phyloP scores from a whole-genome alignment of 1,140 invertebrate species.

The Drosophila kanapiae region DNA sequence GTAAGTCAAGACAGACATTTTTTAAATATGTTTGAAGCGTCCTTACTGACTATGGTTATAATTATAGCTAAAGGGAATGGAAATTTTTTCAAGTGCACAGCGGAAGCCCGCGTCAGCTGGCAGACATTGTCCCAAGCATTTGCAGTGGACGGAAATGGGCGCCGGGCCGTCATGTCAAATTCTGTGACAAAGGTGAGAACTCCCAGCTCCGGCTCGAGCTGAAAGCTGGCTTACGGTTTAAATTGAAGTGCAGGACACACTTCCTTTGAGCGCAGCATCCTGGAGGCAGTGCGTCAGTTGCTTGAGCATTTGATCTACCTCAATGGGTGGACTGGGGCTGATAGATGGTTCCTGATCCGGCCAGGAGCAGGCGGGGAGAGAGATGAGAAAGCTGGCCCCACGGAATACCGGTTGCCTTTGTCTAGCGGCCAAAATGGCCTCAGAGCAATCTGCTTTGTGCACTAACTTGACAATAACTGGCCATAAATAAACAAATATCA shows the following conservation, averaged over 20 bases:
- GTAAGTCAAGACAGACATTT: not conserved
- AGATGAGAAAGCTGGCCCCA: not conserved
- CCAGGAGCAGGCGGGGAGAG: not conserved
- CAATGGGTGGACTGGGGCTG: conserved; percentile 28
- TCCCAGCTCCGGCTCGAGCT: conserved; percentile 18
- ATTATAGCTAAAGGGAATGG: not conserved
- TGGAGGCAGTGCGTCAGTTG: conserved; percentile 33
- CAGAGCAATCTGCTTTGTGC: conserved; percentile 41
- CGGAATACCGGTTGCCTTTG: conserved; percentile 19
- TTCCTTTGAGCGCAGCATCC: conserved; percentile 41
- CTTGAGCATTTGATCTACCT: conserved; percentile 52
- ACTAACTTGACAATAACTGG: conserved; percentile 55
- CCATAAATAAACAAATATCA: conserved; percentile 79
- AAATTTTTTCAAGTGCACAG: conserved; percentile 26
- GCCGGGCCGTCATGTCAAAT: conserved; percentile 61
- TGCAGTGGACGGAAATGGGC: conserved; percentile 37
- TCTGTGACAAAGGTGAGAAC: conserved; percentile 74
- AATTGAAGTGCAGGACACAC: conserved; percentile 65
- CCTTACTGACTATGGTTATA: not conserved
- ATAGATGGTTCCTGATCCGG: conserved; percentile 42
- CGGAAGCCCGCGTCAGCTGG: conserved; percentile 68
- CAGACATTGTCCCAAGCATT: conserved; percentile 61
- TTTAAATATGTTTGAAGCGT: not conserved
- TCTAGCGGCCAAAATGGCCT: conserved; percentile 32
- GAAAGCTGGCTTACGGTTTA: conserved; percentile 65